Evolutionary conservation across 2,888 invertebrate species (phyloP), one percentile per base, ranked within the genome.

Genomic region (Ennomos erosarius): DNA sequence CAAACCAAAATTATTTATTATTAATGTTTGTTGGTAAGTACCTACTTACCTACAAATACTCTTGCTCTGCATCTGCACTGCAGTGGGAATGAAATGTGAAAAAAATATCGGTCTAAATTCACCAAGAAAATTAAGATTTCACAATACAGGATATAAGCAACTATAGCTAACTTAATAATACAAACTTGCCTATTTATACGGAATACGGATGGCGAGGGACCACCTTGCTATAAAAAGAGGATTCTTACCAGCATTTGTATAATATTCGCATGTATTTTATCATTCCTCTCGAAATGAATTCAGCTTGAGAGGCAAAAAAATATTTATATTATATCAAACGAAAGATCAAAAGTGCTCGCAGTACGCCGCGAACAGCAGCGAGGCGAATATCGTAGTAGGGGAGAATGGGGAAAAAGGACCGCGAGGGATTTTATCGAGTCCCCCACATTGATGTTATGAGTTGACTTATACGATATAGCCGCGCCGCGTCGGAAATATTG

Each of bases 241-340:
- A 6, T 26, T 26, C 26, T 1, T 6, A 45, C 36, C 36, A 42
- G 48, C 63, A 62, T 65, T 65, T 67, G 26, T 12, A 46, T 44
- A 50, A 16, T 26, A 45, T 45, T 75, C 78, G 79, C 82, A 84
- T 84, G n/a, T n/a, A n/a, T n/a, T n/a, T n/a, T n/a, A 51, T 47
- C 81, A 85, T 85, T 83, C 79, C 79, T 74, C 73, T 75, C 77
- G 78, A 84, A 86, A 85, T 82, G 81, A 79, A 83, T 87, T 81
- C 77, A 74, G 79, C 73, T 77, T 76, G 74, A 68, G 71, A 78
- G 78, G 81, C 75, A 81, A 85, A 85, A 26, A 85, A 85, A 87
- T 85, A 82, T 86, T 87, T 85, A 82, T 84, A 82, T 83, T 77
- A 78, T 85, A 85, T 84, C 82, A 83, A 85, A 86, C 81, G 85